phyloP scores from a whole-genome alignment of 2,797 vertebrate genomes.

The Sebastolobus altivelis region DNA sequence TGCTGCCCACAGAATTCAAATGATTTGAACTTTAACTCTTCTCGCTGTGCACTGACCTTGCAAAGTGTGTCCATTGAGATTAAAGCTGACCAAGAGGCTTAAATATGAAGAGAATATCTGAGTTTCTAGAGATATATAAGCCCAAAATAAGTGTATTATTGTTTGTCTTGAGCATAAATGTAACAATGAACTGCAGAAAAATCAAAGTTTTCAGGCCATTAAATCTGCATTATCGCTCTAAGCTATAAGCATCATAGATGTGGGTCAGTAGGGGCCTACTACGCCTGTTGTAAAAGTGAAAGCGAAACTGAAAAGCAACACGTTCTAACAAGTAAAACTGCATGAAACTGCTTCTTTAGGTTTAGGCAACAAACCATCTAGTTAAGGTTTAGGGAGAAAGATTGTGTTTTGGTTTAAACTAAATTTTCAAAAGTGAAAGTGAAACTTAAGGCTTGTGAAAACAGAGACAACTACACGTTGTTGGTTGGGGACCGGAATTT shows the following conservation, averaged over 20 bases:
- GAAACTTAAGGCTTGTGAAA: not conserved
- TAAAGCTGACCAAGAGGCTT: constrained; percentile 8
- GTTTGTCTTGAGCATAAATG: constrained; percentile 3
- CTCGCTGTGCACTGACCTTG: constrained; percentile 32
- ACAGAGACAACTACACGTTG: not conserved
- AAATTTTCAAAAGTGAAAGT: not conserved
- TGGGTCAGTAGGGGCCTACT: not conserved
- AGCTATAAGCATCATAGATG: not conserved
- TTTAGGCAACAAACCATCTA: too few relatives aligned
- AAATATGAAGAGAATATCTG: not conserved
- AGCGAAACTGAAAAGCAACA: not conserved
- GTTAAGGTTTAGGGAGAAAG: not conserved
- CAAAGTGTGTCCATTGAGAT: constrained; percentile 27
- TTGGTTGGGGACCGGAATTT: too few relatives aligned
- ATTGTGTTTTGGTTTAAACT: not conserved
- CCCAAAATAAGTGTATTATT: not conserved
- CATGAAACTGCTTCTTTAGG: not conserved
- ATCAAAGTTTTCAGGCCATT: constrained; percentile 2
- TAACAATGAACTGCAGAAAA: constrained; percentile 4
- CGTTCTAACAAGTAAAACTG: not conserved
- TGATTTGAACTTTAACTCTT: constrained; percentile 21
- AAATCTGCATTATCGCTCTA: not conserved
- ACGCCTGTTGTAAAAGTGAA: not conserved
- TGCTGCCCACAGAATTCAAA: constrained; percentile 28
- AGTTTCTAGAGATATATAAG: not conserved